Conservation (phyloP, 1,140 invertebrate genomes). For the Zaprionus kolodkinae region DNA sequence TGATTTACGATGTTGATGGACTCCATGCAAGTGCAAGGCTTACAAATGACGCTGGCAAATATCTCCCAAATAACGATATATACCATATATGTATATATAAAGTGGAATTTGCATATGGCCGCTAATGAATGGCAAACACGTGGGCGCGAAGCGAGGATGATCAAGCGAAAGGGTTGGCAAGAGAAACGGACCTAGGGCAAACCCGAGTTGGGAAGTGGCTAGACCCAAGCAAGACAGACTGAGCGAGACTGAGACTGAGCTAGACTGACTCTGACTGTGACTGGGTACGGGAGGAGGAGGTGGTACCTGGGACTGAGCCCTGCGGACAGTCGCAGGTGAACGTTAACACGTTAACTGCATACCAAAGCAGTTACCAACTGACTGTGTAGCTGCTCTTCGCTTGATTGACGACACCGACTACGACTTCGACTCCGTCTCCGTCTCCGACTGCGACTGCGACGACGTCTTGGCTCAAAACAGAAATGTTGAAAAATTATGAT, state of each 20-base stretch:
- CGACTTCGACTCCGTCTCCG: no score
- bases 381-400: conserved; percentile 27
- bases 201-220: not conserved
- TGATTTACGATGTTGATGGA: conserved; percentile 50
- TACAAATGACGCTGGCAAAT: conserved; percentile 55
- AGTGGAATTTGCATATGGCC: conserved; percentile 63
- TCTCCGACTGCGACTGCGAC: no score
- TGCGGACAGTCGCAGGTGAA: conserved; percentile 19
- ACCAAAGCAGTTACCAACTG: conserved; percentile 45
- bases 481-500: conserved; percentile 48
- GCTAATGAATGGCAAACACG: conserved; percentile 68
- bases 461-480: conserved; percentile 52
- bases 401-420: conserved; percentile 45
- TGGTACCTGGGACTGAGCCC: not conserved
- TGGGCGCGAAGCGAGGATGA: conserved; percentile 30
- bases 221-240: no score
- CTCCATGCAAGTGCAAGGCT: conserved; percentile 66
- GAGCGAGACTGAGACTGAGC: not conserved
- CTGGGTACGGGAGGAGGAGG: not conserved
- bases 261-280: not conserved
- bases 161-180: not conserved
- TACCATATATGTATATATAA: not conserved
- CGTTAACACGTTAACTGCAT: conserved; percentile 59
- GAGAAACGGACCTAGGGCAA: not conserved
- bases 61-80: conserved; percentile 12